Conservation (phyloP, 2,888 invertebrate genomes). For the Eupithecia centaureata region DNA sequence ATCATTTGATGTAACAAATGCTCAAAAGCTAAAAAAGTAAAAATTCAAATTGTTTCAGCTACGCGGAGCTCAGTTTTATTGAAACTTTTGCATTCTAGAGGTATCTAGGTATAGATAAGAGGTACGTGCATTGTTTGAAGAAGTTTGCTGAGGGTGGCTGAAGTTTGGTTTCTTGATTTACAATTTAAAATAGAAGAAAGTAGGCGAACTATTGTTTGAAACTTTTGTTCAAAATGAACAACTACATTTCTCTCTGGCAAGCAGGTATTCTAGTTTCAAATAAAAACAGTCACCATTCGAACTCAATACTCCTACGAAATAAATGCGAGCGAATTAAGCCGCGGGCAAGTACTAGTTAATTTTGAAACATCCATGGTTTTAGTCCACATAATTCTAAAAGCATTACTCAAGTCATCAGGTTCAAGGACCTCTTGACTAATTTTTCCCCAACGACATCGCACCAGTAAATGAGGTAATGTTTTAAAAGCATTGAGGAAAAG, state of each 20-base stretch:
- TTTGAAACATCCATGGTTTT: neutral
- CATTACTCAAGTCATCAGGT: conserved; percentile 36
- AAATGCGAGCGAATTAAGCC: too few species aligned
- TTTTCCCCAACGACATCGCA: conserved; percentile 35
- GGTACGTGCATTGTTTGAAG: neutral
- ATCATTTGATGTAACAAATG: too few species aligned
- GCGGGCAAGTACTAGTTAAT: too few species aligned
- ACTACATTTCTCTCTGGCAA: neutral
- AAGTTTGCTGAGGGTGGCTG: conserved; percentile 25
- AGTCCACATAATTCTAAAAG: conserved; percentile 18
- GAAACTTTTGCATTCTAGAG: neutral
- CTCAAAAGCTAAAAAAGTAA: too few species aligned
- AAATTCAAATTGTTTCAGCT: neutral
- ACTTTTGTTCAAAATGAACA: conserved; percentile 3
- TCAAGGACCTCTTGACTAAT: conserved; percentile 37
- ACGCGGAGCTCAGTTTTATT: neutral
- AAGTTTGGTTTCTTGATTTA: conserved; percentile 29
- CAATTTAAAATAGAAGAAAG: conserved; percentile 6
- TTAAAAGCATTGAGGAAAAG: conserved; percentile 55
- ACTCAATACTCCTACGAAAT: too few species aligned
- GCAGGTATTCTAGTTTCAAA: neutral
- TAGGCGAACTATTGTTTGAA: neutral
- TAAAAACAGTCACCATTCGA: neutral
- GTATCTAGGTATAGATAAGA: neutral
- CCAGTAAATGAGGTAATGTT: conserved; percentile 60